A percentile compares a stretch with the other conserved stretches of the same genome.
These are phyloP conservation scores for Alsophila aescularia DNA, from an alignment of 2,888 invertebrate species.

Conservation along the genomic window DNA sequence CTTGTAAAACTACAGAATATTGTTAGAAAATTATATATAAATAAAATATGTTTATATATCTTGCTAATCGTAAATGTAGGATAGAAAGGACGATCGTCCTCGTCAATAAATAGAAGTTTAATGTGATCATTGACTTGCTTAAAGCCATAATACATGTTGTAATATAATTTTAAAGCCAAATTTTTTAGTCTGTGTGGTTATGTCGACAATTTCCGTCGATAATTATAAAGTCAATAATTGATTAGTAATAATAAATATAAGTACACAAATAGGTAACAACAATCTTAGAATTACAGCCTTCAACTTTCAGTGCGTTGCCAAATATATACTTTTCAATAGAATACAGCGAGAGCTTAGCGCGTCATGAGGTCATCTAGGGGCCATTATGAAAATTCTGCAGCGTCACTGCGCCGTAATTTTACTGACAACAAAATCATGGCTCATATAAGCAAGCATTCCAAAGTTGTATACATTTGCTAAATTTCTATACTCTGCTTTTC, in stretches of 20 bases:
- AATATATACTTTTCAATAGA: slow-evolving; percentile 35
- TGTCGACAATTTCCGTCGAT: slow-evolving; percentile 73
- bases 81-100: slow-evolving; percentile 56
- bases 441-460: background rate
- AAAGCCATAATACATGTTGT: slow-evolving; percentile 79
- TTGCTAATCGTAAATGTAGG: slow-evolving; percentile 71
- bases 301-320: slow-evolving; percentile 51
- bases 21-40: slow-evolving; percentile 77
- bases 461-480: background rate
- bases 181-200: slow-evolving; percentile 84
- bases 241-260: slow-evolving; percentile 74
- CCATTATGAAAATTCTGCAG: slow-evolving; percentile 9
- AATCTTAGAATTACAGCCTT: slow-evolving; percentile 76
- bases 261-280: slow-evolving; percentile 81
- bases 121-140: slow-evolving; percentile 79
- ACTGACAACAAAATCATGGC: background rate
- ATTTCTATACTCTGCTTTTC: background rate
- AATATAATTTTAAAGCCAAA: slow-evolving; percentile 84
- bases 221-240: slow-evolving; percentile 77
- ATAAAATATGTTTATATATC: slow-evolving; percentile 72
- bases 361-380: background rate
- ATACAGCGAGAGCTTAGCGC: slow-evolving; percentile 5
- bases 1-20: slow-evolving; percentile 81
- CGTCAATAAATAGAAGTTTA: slow-evolving; percentile 70
- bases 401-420: background rate